Evolutionary conservation across 2,888 invertebrate species (phyloP).

Genomic region (Idaea biselata): DNA sequence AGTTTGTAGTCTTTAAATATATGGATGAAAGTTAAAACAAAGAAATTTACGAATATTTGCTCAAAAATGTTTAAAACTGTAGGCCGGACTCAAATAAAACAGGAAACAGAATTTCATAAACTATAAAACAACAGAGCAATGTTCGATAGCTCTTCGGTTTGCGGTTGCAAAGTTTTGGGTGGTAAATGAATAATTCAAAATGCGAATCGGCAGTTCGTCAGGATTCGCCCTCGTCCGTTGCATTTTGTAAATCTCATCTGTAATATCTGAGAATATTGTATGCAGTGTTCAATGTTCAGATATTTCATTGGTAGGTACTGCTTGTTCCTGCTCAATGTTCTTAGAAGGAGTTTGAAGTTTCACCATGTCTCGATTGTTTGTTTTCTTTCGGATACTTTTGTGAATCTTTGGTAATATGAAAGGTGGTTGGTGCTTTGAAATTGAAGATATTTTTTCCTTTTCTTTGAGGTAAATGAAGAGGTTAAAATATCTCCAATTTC

Average conservation of each 20-base stretch:
- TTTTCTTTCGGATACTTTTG: slow-evolving; percentile 25
- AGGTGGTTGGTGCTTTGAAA: no score
- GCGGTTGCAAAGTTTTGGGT: slow-evolving; percentile 61
- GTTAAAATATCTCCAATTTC: no score
- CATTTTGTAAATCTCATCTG: slow-evolving; percentile 68
- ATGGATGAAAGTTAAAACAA: no score
- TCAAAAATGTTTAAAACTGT: neutral
- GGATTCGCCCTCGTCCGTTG: slow-evolving; percentile 54
- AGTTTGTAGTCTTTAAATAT: no score
- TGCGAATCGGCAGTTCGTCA: slow-evolving; percentile 76
- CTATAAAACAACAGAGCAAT: slow-evolving; percentile 73
- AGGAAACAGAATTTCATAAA: slow-evolving; percentile 55
- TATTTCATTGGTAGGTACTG: slow-evolving; percentile 41
- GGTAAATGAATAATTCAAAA: slow-evolving; percentile 74
- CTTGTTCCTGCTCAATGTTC: slow-evolving; percentile 42
- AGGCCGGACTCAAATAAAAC: slow-evolving; percentile 36
- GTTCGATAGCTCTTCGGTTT: slow-evolving; percentile 53
- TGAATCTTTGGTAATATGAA: neutral
- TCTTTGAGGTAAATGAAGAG: no score
- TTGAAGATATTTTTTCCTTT: no score
- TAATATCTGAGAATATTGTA: slow-evolving; percentile 62
- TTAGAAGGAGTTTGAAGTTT: slow-evolving; percentile 34
- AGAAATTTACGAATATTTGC: neutral
- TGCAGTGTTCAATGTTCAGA: slow-evolving; percentile 56
- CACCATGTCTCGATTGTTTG: slow-evolving; percentile 29